Base-by-base conservation (phyloP, 1,140 invertebrate genomes). In the Gonioctena quinquepunctata region DNA sequence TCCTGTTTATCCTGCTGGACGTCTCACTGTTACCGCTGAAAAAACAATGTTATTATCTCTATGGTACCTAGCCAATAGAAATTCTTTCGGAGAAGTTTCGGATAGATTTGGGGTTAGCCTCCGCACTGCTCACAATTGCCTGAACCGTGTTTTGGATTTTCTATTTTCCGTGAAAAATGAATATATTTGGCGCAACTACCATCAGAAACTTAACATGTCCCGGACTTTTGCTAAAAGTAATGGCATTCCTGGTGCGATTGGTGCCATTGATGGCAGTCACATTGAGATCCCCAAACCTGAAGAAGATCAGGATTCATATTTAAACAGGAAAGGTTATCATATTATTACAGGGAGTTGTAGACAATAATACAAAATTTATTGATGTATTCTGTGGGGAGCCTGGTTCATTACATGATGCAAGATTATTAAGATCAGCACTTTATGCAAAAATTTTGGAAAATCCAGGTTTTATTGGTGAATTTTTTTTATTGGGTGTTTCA, bases 181-280 rank as follows among this genome's bases (percentile, higher is more conserved):
- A 13, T 21, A 22, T 4, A 8, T 13, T 54, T 21, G 52, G 52
- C 19, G 3, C 19, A 11, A 54, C 3, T 2, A 54, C 13, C 52
- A 54, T 16, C 50, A 54, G 16, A 54, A 54, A 54, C 50, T 54
- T 54, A 8, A 16, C 8, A 16, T 0, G 8, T 52, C 33, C 33
- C 33, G n/a, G 33, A n/a, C 33, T 42, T 42, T 42, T 42, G 33
- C 33, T 42, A 42, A 42, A 42, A 42, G 33, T 42, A 42, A 42
- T 42, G 33, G 33, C 33, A 42, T 73, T 56, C 68, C 73, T 21
- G 65, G 57, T 22, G 54, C 60, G 21, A 68, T 77, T 33, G 77
- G 69, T 18, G 68, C 75, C 19, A 70, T 77, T 11, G 73, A 73
- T 73, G 68, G 73, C 11, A 42, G 49, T 42, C 76, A 78, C n/a